Evolutionary conservation across 2,888 invertebrate genomes (phyloP).

Genomic region (Phasia obesa): DNA sequence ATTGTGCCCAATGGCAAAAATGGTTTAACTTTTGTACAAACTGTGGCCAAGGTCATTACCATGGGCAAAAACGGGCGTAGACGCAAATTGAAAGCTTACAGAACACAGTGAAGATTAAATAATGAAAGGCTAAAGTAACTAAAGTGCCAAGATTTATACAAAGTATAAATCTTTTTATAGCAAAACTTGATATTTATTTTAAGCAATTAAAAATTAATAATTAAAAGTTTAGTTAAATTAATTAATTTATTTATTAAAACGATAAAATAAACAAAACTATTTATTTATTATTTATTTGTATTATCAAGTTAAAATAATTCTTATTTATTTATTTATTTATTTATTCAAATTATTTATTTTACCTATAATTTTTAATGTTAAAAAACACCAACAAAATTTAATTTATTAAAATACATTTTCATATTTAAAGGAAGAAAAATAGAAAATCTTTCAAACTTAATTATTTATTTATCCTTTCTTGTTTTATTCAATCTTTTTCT

Average conservation of each 20-base stretch:
- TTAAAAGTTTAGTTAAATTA: slow-evolving; percentile 53
- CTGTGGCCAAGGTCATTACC: slow-evolving; percentile 84
- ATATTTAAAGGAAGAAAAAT: slow-evolving; percentile 25
- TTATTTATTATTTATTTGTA: slow-evolving; percentile 35
- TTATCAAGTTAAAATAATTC: slow-evolving; percentile 19
- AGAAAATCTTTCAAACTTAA: slow-evolving; percentile 17
- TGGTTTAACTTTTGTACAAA: slow-evolving; percentile 88
- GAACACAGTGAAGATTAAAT: slow-evolving; percentile 43
- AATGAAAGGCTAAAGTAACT: slow-evolving; percentile 27
- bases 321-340: slow-evolving; percentile 67
- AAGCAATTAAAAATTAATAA: slow-evolving; percentile 68
- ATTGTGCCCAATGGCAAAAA: slow-evolving; percentile 90
- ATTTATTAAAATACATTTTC: slow-evolving; percentile 32
- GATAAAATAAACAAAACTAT: slow-evolving; percentile 23
- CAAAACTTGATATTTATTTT: slow-evolving; percentile 22
- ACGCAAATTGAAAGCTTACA: slow-evolving; percentile 69
- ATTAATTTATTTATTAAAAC: slow-evolving; percentile 69
- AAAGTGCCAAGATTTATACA: slow-evolving; percentile 70
- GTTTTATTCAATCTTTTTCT: slow-evolving; percentile 2
- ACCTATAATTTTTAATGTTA: slow-evolving; percentile 66
- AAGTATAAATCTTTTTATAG: slow-evolving; percentile 65
- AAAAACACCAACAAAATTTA: slow-evolving; percentile 22
- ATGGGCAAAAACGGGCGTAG: slow-evolving; percentile 74
- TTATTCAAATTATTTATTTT: slow-evolving; percentile 65
- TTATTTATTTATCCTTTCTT: slow-evolving; percentile 1